Percentiles rank a stretch among this genome's conserved stretches.
These are phyloP conservation scores for Eubasilissa splendida DNA, from an alignment of 2,888 invertebrate species.

Conservation along the genomic window DNA sequence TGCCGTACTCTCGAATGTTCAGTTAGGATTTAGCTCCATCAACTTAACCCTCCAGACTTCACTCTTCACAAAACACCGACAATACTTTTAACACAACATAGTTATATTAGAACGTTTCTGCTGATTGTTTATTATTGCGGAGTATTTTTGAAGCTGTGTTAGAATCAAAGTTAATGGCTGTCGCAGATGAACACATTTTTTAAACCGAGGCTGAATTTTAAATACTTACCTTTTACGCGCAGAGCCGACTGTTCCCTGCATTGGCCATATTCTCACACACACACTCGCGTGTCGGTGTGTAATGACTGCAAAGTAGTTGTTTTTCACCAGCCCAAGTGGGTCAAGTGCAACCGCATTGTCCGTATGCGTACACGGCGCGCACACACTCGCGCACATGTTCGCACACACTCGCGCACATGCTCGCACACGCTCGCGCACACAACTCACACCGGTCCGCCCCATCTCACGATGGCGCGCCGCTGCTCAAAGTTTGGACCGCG, in stretches of 20 bases:
- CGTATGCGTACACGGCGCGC: constrained; percentile 28
- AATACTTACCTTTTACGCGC: neutral
- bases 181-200: neutral
- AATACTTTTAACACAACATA: neutral
- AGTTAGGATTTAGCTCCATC: no score
- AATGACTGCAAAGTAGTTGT: constrained; percentile 21
- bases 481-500: neutral
- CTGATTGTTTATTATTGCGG: neutral
- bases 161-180: neutral
- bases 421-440: neutral
- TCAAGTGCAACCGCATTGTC: constrained; percentile 49
- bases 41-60: no score
- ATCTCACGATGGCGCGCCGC: neutral
- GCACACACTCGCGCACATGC: neutral
- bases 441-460: neutral
- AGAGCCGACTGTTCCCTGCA: neutral
- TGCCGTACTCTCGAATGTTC: no score
- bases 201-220: neutral
- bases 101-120: neutral
- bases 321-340: constrained; percentile 38
- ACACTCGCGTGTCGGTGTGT: neutral
- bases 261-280: neutral
- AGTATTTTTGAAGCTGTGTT: neutral
- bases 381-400: neutral
- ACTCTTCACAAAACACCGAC: neutral